Percentiles rank a stretch among this genome's conserved stretches.
Conservation (phyloP, 2,113 vertebrate species). For the Galbula dea region DNA sequence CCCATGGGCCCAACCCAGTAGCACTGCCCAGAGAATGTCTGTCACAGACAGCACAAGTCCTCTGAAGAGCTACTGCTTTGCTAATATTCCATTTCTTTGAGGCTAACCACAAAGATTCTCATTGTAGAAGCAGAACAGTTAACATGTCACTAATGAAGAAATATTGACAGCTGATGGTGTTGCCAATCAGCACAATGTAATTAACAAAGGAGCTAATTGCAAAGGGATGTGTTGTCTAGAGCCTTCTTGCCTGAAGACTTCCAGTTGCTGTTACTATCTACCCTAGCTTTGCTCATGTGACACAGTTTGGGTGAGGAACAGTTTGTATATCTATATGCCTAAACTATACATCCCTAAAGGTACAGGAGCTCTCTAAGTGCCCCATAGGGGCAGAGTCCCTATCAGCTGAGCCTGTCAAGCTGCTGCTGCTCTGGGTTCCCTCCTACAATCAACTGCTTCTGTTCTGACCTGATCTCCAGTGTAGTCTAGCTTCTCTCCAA, state of each 20-base stretch:
- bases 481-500: not conserved
- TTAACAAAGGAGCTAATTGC: not conserved
- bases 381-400: not conserved
- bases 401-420: not conserved
- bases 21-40: not conserved
- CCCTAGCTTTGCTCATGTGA: not conserved
- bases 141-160: not conserved
- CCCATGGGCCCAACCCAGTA: not conserved
- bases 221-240: not conserved
- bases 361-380: not conserved
- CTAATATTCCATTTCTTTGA: not conserved
- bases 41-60: not conserved
- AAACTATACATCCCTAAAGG: too few species aligned
- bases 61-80: not conserved
- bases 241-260: not conserved
- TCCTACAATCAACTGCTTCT: not conserved
- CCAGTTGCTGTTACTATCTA: not conserved
- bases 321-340: not conserved
- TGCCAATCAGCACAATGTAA: not conserved
- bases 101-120: not conserved
- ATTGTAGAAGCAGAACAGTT: not conserved
- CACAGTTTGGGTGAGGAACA: not conserved
- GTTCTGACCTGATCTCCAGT: not conserved
- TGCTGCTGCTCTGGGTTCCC: not conserved
- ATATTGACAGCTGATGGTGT: not conserved